Conservation (phyloP, 2,797 vertebrate species). For the Chaunax sp. region DNA sequence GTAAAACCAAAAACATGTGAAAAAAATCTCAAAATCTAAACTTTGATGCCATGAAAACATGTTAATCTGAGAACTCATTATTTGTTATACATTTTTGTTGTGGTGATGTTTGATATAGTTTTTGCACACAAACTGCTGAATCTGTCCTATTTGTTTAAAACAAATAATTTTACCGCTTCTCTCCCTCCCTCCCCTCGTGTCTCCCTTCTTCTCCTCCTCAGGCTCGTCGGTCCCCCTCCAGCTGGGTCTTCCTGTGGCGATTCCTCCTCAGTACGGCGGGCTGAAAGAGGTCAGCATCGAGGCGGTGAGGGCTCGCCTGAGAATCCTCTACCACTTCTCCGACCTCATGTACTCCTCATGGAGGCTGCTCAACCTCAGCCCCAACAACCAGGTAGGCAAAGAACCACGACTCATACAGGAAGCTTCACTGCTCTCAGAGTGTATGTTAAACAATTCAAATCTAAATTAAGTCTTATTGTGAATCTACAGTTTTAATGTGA, state of each 20-base stretch:
- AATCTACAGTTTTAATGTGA: too few relatives aligned
- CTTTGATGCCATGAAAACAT: background rate
- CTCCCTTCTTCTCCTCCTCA: constrained; percentile 29
- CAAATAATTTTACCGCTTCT: background rate
- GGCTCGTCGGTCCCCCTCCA: constrained; percentile 82
- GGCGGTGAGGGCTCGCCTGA: constrained; percentile 79
- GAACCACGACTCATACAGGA: background rate
- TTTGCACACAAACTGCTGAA: background rate
- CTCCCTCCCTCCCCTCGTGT: background rate
- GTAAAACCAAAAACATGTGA: background rate
- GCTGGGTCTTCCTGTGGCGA: constrained; percentile 80
- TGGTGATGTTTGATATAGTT: background rate
- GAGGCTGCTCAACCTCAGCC: constrained; percentile 86
- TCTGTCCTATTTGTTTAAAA: too few relatives aligned
- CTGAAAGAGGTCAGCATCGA: constrained; percentile 85
- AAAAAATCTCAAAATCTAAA: too few relatives aligned
- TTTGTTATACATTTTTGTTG: too few relatives aligned
- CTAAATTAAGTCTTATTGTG: too few relatives aligned
- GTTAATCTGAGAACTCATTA: too few relatives aligned
- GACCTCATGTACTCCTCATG: constrained; percentile 90
- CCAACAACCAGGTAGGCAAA: constrained; percentile 81
- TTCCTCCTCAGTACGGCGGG: constrained; percentile 85
- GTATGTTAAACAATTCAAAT: too few relatives aligned
- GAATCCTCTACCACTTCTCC: constrained; percentile 88
- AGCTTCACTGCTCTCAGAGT: too few relatives aligned